A percentile compares a stretch with the other conserved stretches of the same genome.
These are phyloP conservation scores for Coelogynopora nodosa DNA, from an alignment of 2,888 invertebrate genomes.

Conservation along the genomic window DNA sequence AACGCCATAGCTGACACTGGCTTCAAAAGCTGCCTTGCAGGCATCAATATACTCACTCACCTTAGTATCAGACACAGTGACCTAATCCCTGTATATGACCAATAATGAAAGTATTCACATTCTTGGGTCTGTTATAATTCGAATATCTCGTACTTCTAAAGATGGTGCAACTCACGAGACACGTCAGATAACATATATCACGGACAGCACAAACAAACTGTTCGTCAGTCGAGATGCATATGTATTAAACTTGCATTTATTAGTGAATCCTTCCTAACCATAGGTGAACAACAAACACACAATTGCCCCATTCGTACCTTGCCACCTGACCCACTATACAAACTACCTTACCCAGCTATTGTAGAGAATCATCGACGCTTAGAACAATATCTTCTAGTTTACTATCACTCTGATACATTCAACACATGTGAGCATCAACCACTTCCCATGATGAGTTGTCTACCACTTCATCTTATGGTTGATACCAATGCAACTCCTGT, in stretches of 20 bases:
- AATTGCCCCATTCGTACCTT: constrained; percentile 38
- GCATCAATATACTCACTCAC: constrained; percentile 48
- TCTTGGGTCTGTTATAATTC: constrained; percentile 50
- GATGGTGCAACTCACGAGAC: constrained; percentile 48
- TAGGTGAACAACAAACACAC: constrained; percentile 42
- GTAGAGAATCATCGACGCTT: constrained; percentile 41
- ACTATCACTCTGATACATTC: constrained; percentile 45
- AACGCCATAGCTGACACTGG: constrained; percentile 30
- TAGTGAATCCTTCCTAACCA: constrained; percentile 47
- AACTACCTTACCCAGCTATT: constrained; percentile 45
- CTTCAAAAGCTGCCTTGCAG: constrained; percentile 50
- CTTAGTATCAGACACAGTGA: constrained; percentile 39
- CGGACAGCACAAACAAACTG: constrained; percentile 50
- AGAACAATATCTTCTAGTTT: constrained; percentile 43
- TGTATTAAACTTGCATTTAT: constrained; percentile 50
- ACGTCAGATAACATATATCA: constrained; percentile 51
- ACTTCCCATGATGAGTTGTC: constrained; percentile 46
- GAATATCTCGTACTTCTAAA: constrained; percentile 47
- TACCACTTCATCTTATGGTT: constrained; percentile 46
- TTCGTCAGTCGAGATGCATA: constrained; percentile 49
- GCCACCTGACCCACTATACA: constrained; percentile 44
- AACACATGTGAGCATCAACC: constrained; percentile 47
- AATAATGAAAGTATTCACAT: constrained; percentile 50
- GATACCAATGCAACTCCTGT: constrained; percentile 46
- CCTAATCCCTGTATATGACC: constrained; percentile 52